Conservation (phyloP, 2,113 vertebrate genomes). For the Python bivittatus region DNA sequence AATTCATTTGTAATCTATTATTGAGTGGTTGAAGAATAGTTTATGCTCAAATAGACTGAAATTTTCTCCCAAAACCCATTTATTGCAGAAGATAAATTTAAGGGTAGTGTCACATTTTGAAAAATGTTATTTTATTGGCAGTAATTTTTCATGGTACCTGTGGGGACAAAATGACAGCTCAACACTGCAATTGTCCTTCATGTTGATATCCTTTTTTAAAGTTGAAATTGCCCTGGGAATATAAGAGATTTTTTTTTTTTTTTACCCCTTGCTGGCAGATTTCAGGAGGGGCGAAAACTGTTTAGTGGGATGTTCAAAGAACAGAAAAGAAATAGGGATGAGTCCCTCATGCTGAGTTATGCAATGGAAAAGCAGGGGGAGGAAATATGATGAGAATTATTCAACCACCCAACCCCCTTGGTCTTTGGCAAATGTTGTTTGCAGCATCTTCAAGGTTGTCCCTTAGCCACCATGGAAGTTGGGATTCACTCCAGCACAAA, state of each 20-base stretch:
- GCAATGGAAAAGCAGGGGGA: conserved; percentile 67
- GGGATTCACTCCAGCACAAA: neutral
- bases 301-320: conserved; percentile 84
- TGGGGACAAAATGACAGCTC: conserved; percentile 88
- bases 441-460: neutral
- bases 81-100: conserved; percentile 91
- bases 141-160: conserved; percentile 92
- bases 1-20: conserved; percentile 89
- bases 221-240: conserved; percentile 87
- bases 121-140: conserved; percentile 96
- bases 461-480: neutral
- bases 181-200: conserved; percentile 94
- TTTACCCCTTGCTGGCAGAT: conserved; percentile 86
- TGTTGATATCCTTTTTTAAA: conserved; percentile 82
- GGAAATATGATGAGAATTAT: conserved; percentile 43
- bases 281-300: conserved; percentile 73
- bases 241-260: conserved; percentile 95
- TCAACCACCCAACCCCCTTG: conserved; percentile 35
- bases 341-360: conserved; percentile 70
- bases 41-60: conserved; percentile 85
- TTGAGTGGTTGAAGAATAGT: conserved; percentile 87
- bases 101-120: conserved; percentile 90
- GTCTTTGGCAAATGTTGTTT: neutral
- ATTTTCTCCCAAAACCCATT: conserved; percentile 86
- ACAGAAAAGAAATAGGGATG: conserved; percentile 79